Evolutionary conservation across 2,888 invertebrate species (phyloP), one percentile per base, ranked within the genome.

Genomic region (Prenolepis imparis): DNA sequence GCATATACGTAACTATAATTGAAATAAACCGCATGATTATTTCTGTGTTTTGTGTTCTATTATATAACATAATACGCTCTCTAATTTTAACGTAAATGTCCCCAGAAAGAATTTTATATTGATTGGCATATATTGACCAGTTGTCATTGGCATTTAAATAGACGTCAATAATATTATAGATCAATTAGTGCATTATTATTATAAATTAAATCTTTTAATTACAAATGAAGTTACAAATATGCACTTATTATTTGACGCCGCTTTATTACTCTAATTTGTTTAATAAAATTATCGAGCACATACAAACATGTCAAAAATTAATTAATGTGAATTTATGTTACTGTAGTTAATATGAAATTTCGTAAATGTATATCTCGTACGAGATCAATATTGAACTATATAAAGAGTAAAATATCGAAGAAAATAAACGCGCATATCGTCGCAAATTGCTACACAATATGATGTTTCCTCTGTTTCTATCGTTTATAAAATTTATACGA

Each of bases 1-100:
- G 96, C 32, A 96, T 96, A 94, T 97, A 98, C 0, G 97, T 97
- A 52, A 98, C 96, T 94, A 86, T 24, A 89, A 89, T 15, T 44
- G 12, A 59, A 66, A 82, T 52, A 63, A 81, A 81, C 48, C 12
- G 3, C 44, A 41, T 0, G 4, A 66, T 55, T 52, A 41, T 59
- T 15, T 8, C 24, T 4, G 8, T 55, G 3, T 77, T 39, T 41
- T n/a, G 18, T 48, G 11, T 48, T 8, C 36, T 63, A 1, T n/a
- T 52, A 39, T 39, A 52, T 28, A n/a, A n/a, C n/a, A n/a, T n/a
- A n/a, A 61, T 8, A 59, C 36, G n/a, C 11, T 24, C 1, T 36
- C 24, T 18, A 44, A 48, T 24, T 52, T 52, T 36, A 5, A 21
- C 1, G 9, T 12, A 0, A 74, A 61, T 32, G 15, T 15, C 11